Percentiles rank a stretch among this genome's conserved stretches.
Conservation (phyloP, 2,888 invertebrate genomes). For the Deilephila porcellus region DNA sequence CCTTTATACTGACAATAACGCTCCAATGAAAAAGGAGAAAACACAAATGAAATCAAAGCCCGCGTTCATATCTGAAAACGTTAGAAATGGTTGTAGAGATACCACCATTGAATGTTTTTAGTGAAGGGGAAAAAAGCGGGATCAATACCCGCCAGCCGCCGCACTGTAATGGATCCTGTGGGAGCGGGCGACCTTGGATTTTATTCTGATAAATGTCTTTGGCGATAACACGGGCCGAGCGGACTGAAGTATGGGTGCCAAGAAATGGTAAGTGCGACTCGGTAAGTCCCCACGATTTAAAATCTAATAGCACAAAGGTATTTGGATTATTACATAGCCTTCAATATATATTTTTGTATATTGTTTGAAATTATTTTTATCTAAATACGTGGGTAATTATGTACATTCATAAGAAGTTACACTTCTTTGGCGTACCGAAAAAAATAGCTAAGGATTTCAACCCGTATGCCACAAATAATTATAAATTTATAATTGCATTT, state of each 20-base stretch:
- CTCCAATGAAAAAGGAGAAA: not conserved
- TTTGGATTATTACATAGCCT: not conserved
- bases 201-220: constrained; percentile 49
- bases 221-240: constrained; percentile 3
- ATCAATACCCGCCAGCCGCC: constrained; percentile 41
- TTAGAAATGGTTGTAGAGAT: constrained; percentile 33
- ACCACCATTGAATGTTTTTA: constrained; percentile 40
- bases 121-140: constrained; percentile 41
- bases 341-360: too few relatives aligned
- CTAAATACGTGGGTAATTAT: too few relatives aligned
- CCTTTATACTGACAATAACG: constrained; percentile 4
- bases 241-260: not conserved
- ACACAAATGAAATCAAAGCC: not conserved
- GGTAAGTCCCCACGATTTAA: not conserved
- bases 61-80: not conserved
- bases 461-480: too few relatives aligned
- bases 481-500: too few relatives aligned
- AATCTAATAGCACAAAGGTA: not conserved
- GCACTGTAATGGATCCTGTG: constrained; percentile 40
- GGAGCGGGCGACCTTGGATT: constrained; percentile 46
- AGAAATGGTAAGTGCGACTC: not conserved
- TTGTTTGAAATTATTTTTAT: too few relatives aligned
- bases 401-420: too few relatives aligned
- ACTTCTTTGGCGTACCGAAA: too few relatives aligned
- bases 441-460: too few relatives aligned